Evolutionary conservation across 2,113 vertebrate species (phyloP).

Genomic region (Myrmecobius fasciatus): DNA sequence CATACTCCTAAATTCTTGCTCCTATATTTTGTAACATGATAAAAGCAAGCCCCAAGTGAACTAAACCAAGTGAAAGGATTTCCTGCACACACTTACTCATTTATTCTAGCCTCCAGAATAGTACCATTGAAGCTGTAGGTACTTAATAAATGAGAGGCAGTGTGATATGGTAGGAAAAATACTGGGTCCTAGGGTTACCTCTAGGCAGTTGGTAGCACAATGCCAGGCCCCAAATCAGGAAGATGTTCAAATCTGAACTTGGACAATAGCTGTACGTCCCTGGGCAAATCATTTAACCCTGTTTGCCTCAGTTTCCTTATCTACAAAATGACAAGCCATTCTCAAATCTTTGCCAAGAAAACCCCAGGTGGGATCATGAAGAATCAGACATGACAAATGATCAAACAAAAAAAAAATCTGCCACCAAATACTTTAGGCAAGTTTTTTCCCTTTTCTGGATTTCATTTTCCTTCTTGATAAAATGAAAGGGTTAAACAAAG

Average conservation of each 20-base stretch:
- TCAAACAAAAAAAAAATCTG: neutral
- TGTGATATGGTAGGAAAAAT: neutral
- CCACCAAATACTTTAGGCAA: neutral
- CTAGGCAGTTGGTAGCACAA: neutral
- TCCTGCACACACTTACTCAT: neutral
- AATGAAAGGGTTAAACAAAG: neutral
- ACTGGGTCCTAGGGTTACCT: neutral
- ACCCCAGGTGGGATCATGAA: neutral
- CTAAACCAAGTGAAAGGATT: neutral
- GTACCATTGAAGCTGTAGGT: neutral
- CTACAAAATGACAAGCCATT: neutral
- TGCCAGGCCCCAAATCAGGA: neutral
- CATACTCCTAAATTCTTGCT: neutral
- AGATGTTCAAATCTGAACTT: neutral
- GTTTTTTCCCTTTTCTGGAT: neutral
- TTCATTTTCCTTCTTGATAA: neutral
- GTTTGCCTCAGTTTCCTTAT: too few species aligned
- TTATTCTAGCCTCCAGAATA: neutral
- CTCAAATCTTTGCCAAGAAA: neutral
- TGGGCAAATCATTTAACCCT: neutral
- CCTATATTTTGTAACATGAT: neutral
- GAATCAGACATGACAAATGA: neutral
- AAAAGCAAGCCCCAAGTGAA: neutral
- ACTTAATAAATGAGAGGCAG: neutral
- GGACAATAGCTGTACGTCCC: neutral